Evolutionary conservation across 2,888 invertebrate species (phyloP), one percentile per base, ranked within the genome.

Genomic region (Leucania comma): DNA sequence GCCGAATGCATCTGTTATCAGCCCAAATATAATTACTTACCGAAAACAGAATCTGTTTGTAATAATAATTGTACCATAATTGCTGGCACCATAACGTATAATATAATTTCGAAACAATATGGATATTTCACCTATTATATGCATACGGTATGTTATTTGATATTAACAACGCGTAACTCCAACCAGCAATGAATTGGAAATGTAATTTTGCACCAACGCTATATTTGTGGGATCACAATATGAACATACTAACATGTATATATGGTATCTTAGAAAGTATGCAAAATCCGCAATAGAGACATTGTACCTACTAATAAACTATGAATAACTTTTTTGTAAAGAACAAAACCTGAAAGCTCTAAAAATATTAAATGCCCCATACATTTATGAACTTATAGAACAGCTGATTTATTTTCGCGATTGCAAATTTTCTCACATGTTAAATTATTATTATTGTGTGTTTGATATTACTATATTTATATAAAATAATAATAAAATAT

Each of bases 11-110:
- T 64, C 20, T 53, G 29, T 57, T 68, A 54, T 56, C 29, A 53
- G 24, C 35, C 24, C 12, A 46, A 65, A 76, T 63, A 54, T 72
- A 77, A 70, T 75, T 72, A 80, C n/a, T 68, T 62, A 56, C 29
- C n/a, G 57, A 64, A 51, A 59, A 14, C 68, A 54, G 60, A 8
- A 72, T 57, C 51, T 46, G 56, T 66, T 66, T 81, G 58, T 42
- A 17, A 68, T 72, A 56, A 65, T 63, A 46, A 59, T 64, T 76
- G 35, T 57, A 57, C 20, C n/a, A 35, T 53, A 68, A 75, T 75
- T 77, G 50, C 59, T 24, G 51, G 29, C 35, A 68, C 57, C 57
- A 63, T 38, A 56, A 67, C 59, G 50, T 65, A 26, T 26, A 65
- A 4, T 42, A 42, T 42, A 42, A 68, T 80, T 80, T 62, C 4